Base-by-base conservation (phyloP, 2,797 vertebrate genomes). In the Pangasius mekongensis region DNA sequence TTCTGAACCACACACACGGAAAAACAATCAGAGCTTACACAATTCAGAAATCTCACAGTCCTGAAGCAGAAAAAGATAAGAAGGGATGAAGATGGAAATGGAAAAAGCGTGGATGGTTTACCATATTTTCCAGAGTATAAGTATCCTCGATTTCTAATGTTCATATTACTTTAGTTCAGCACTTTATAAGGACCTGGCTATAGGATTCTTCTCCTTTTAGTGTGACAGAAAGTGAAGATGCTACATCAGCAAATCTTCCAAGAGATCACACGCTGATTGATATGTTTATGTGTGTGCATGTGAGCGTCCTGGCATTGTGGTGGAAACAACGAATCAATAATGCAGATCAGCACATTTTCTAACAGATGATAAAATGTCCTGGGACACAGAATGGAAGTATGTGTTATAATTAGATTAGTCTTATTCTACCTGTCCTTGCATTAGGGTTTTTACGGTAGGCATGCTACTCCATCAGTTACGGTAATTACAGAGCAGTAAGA, bases 1-100 rank as follows among this genome's bases (percentile, higher is more conserved):
- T 74, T 82, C 88, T 60, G 24, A 62, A 43, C 36, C 62, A 62
- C 30, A 78, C 62, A 62, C 30, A 78, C 58, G 62, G 62, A 62
- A 47, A 82, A 73, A 52, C 47, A 54, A 66, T 33, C 73, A 3
- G 22, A 74, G 22, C 39, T 74, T 74, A 27, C 43, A 49, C 7
- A 13, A 11, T 52, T 18, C n/a, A 18, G 4, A 36, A 24, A n/a
- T 47, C 56, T 56, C 24, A 78, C n/a, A 85, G 13, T 54, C 7
- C 73, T 36, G 54, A 22, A 56, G 36, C 36, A 47, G 73, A 11
- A 36, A 60, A 43, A 27, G 18, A 27, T 5, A 60, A 85, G 13
- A 3, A 84, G 33, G 6, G 43, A 43, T 7, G 43, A 43, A 43
- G 20, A 39, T 52, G 11, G 47, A 33, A 56, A 5, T 36, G 52